Evolutionary conservation across 2,113 vertebrate species (phyloP).

Genomic region (Cavia aperea): DNA sequence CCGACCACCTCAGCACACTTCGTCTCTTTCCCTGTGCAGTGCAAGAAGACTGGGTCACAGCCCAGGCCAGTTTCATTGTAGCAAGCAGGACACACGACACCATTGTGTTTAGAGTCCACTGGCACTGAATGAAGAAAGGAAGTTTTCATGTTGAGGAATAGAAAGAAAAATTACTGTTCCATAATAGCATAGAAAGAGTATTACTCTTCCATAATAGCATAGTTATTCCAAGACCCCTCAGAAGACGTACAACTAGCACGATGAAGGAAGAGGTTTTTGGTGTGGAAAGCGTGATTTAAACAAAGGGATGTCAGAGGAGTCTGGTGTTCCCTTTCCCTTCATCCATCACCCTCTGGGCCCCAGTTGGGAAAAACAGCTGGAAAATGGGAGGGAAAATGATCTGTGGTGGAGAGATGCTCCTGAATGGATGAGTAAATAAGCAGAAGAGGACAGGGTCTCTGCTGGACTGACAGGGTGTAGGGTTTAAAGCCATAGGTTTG

Average conservation of each 20-base stretch:
- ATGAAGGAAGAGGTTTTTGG: no score
- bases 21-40: neutral
- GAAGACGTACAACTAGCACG: neutral
- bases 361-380: neutral
- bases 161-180: neutral
- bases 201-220: neutral
- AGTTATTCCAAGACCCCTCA: neutral
- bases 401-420: neutral
- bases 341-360: neutral
- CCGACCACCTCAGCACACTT: neutral
- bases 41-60: accelerated
- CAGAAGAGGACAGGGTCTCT: neutral
- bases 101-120: neutral
- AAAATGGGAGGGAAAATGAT: neutral
- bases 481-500: neutral
- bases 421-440: neutral
- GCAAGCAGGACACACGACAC: neutral
- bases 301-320: neutral
- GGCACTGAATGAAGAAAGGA: neutral
- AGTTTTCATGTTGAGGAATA: neutral
- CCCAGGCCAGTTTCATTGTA: accelerated
- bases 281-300: neutral
- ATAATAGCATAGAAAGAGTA: no score
- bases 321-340: neutral
- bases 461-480: neutral